Evolutionary conservation across 2,113 vertebrate genomes (phyloP), one percentile per base, ranked within the genome.

Genomic region (Pogonocichla stellata): DNA sequence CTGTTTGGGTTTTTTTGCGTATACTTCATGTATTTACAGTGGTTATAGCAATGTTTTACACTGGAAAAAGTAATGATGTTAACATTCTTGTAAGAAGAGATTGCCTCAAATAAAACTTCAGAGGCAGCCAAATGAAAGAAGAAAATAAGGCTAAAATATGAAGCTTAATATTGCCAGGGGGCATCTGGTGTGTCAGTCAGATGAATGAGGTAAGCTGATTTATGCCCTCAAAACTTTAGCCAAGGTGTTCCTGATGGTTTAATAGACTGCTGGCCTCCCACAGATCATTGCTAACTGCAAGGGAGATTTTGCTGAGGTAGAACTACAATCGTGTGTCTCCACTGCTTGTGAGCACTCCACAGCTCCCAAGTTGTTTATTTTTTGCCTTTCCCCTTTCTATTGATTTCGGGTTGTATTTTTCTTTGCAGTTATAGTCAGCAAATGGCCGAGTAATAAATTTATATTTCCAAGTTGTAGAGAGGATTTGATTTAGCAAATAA

Each of bases 91-190:
- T 86, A 88, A 96, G 93, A 88, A 96, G 88, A 96, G 92, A 78
- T 94, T 92, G 88, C 90, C 92, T 95, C 94, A 96, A 96, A 97
- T 97, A 96, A 97, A 97, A 96, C 94, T 95, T 97, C 88, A 95
- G 95, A 97, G 92, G 94, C 86, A 88, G 85, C 60, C 11, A 47
- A 97, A 96, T 90, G 93, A 95, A 97, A 95, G 94, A 74, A 95
- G 82, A 96, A 97, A 97, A 95, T 88, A 88, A 92, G 90, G 90
- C 87, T 97, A 96, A 96, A 96, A 96, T 97, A 97, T 92, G 94
- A 96, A 95, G 95, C 82, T 94, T 90, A 90, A 61, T 95, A 92
- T 95, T 5, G 26, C 95, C 90, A 53, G 65, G 75, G 77, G 95
- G 95, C 92, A 97, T 96, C 94, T 96, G 95, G 95, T 92, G 92